Evolutionary conservation across 1,140 invertebrate genomes (phyloP), one percentile per base, ranked within the genome.

Genomic region (Helicoverpa armigera): DNA sequence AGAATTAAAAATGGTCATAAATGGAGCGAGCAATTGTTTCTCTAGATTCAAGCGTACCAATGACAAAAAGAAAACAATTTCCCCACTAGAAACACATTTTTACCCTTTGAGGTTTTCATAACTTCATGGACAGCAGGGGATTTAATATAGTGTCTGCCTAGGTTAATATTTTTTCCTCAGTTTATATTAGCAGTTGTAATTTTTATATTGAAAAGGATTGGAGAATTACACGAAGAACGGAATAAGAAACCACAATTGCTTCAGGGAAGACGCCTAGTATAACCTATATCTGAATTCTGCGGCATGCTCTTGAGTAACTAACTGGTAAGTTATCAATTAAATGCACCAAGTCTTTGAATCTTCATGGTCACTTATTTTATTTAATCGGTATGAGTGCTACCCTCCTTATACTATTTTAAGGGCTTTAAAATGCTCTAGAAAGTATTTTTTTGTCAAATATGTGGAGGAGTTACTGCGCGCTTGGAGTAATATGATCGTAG

Each of bases 151-250:
- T 13, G 54, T 18, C 58, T 43, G 72, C 54, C 16, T 23, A 18
- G 23, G 23, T 76, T 76, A 76, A 76, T 76, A 31, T 31, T 76
- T 76, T 75, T 63, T 76, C 29, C 70, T 56, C 70, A 73, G 70
- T 58, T 43, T 35, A 23, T 50, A 75, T 75, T n/a, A 56, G 48
- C 70, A 54, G 70, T 73, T 35, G 2, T 72, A n/a, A 75, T 60
- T 53, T 43, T 63, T 50, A 50, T 50, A 50, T 51, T 54, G 50
- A 77, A 65, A 67, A 67, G 75, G 75, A 65, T 74, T 74, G 61
- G 75, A 77, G 51, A n/a, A 54, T 67, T 18, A 77, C 48, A 67
- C 13, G 75, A 77, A 77, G 75, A 77, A 16, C 60, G 35, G 60
- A 77, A 53, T 58, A 54, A 53, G 75, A 77, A 54, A 67, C 74